A percentile compares a stretch with the other conserved stretches of the same genome.
Conservation (phyloP, 2,797 vertebrate genomes). For the Epinephelus coioides region DNA sequence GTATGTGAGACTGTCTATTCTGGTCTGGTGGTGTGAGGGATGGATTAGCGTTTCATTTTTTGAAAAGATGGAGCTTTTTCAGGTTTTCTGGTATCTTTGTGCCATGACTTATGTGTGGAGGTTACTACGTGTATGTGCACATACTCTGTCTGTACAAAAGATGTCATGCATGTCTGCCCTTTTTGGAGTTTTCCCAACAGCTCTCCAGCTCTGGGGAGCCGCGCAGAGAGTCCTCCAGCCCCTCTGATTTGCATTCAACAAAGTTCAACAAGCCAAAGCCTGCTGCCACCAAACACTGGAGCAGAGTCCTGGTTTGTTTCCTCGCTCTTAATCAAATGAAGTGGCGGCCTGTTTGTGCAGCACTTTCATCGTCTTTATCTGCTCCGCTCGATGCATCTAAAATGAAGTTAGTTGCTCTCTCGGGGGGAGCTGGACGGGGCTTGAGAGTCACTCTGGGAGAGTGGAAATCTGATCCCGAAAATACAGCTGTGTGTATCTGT, state of each 20-base stretch:
- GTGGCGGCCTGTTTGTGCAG: conserved; percentile 52
- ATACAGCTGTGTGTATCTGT: conserved; percentile 66
- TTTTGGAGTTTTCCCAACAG: conserved; percentile 47
- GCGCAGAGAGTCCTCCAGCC: conserved; percentile 45
- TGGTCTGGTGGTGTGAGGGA: conserved; percentile 19
- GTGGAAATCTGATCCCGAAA: conserved; percentile 60
- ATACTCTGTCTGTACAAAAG: background rate
- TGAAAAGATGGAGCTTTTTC: background rate
- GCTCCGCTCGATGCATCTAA: conserved; percentile 48
- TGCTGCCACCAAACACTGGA: conserved; percentile 16
- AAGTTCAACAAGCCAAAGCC: conserved; percentile 59
- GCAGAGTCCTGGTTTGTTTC: conserved; percentile 40
- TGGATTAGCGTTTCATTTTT: conserved; percentile 24
- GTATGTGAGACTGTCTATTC: conserved; percentile 37
- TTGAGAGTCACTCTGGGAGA: conserved; percentile 56
- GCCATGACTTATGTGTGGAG: background rate
- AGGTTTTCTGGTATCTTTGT: conserved; percentile 7
- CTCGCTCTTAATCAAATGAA: conserved; percentile 65
- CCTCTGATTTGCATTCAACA: conserved; percentile 54
- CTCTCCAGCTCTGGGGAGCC: conserved; percentile 49
- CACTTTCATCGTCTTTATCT: conserved; percentile 59
- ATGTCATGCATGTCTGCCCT: conserved; percentile 30
- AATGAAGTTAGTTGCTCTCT: conserved; percentile 61
- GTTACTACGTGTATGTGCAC: conserved; percentile 22
- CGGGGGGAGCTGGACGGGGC: conserved; percentile 27